A percentile compares a stretch with the other conserved stretches of the same genome.
These are phyloP conservation scores for Globia sparganii DNA, from an alignment of 2,888 invertebrate genomes.

Conservation along the genomic window DNA sequence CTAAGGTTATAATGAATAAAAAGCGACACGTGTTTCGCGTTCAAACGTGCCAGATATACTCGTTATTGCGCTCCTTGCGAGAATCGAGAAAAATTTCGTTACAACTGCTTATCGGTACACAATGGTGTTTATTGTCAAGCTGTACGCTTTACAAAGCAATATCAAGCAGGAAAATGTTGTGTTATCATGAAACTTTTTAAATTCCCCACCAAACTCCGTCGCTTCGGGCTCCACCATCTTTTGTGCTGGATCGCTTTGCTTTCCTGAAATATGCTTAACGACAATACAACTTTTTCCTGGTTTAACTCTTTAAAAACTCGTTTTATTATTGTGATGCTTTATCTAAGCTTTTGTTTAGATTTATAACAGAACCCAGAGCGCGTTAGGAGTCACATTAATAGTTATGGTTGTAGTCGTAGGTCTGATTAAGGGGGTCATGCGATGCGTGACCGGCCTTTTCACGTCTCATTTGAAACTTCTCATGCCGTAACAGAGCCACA, in stretches of 20 bases:
- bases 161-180: constrained; percentile 68
- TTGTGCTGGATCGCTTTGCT: constrained; percentile 61
- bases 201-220: constrained; percentile 60
- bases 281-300: constrained; percentile 62
- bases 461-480: constrained; percentile 67
- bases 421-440: constrained; percentile 63
- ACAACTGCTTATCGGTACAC: constrained; percentile 68
- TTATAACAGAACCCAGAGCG: constrained; percentile 29
- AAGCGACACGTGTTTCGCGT: constrained; percentile 70
- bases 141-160: constrained; percentile 65
- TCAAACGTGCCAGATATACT: constrained; percentile 63
- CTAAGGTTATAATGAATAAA: constrained; percentile 71
- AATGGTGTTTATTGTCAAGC: constrained; percentile 72
- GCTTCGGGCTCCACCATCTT: constrained; percentile 58
- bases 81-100: constrained; percentile 67
- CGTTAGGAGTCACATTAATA: constrained; percentile 58
- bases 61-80: constrained; percentile 60
- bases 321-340: constrained; percentile 48
- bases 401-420: constrained; percentile 46
- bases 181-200: constrained; percentile 70
- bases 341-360: constrained; percentile 49
- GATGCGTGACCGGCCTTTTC: constrained; percentile 69
- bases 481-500: constrained; percentile 66
- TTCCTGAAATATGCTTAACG: constrained; percentile 66
- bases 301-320: constrained; percentile 55